Base-by-base conservation (phyloP, 2,888 invertebrate species). In the Drosophila stalkeri region DNA sequence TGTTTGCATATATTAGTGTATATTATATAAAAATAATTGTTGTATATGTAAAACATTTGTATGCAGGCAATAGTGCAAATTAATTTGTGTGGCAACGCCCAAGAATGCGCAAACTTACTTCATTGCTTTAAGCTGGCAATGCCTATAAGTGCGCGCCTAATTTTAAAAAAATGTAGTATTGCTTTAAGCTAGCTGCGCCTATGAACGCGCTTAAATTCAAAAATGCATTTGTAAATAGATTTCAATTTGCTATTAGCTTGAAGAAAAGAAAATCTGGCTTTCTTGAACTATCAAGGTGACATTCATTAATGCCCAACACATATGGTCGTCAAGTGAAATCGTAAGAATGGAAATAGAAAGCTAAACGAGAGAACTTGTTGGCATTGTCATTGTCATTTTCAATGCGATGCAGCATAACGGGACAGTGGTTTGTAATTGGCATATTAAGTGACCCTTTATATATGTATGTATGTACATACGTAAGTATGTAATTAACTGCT, bases 321-420 rank as follows among this genome's bases (percentile, higher is more conserved):
- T 64, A 43, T 64, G 35, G 54, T 4, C n/a, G 59, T 65, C 60
- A 61, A 67, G 64, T 55, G 70, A 77, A 77, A 77, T 70, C 70
- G 74, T 43, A 64, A 79, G 79, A 74, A 59, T 67, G 72, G 47
- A 81, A 82, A 81, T 84, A 82, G 82, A 86, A 82, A 82, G 82
- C 73, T 54, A 31, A 47, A 47, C 33, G 51, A 12, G 51, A 80
- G 82, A 85, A 64, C 49, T 63, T 63, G 59, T 52, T 71, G 51
- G 51, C 16, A 31, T 57, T 57, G 51, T 61, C 44, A 66, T 64
- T 77, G 64, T 68, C 59, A 75, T 59, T 64, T 11, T 66, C 23
- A 37, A 77, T 49, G 65, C 64, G 54, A 52, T 72, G 23, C 23
- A 55, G 27, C 33, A 43, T 83, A 86, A 74, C 82, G 65, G 78